Percentiles rank a stretch among this genome's conserved stretches.
These are phyloP conservation scores for Gopherus evgoodei DNA, from an alignment of 2,113 vertebrate species.

Conservation along the genomic window DNA sequence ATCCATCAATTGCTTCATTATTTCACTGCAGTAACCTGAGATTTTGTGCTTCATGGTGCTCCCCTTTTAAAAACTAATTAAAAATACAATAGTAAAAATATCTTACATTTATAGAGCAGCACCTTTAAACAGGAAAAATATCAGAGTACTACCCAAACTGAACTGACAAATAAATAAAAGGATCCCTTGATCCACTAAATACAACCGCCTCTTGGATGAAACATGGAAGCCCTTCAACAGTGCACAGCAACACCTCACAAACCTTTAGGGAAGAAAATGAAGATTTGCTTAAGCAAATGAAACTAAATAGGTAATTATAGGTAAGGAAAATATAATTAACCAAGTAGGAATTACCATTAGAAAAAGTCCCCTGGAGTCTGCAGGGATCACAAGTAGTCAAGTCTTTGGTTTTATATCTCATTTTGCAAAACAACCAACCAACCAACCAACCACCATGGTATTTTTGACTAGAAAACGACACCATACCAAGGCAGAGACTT, in stretches of 20 bases:
- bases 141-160: rapidly evolving
- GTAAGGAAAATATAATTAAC: background rate
- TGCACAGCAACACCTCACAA: background rate
- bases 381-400: rapidly evolving
- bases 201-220: background rate
- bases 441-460: background rate
- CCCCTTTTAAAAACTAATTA: no score
- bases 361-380: rapidly evolving
- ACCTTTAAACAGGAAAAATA: background rate
- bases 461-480: background rate
- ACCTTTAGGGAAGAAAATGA: rapidly evolving
- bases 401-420: rapidly evolving
- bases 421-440: rapidly evolving
- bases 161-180: rapidly evolving
- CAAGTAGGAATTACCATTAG: rapidly evolving
- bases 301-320: background rate
- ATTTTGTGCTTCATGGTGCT: no score
- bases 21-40: background rate
- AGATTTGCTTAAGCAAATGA: background rate
- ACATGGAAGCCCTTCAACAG: rapidly evolving
- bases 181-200: rapidly evolving
- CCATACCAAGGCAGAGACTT: background rate
- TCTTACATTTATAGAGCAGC: background rate
- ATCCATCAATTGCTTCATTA: background rate
- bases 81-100: background rate